Percentiles rank a stretch among this genome's conserved stretches.
These are phyloP conservation scores for Yponomeuta cagnagella DNA, from an alignment of 2,888 invertebrate genomes.

Conservation along the genomic window DNA sequence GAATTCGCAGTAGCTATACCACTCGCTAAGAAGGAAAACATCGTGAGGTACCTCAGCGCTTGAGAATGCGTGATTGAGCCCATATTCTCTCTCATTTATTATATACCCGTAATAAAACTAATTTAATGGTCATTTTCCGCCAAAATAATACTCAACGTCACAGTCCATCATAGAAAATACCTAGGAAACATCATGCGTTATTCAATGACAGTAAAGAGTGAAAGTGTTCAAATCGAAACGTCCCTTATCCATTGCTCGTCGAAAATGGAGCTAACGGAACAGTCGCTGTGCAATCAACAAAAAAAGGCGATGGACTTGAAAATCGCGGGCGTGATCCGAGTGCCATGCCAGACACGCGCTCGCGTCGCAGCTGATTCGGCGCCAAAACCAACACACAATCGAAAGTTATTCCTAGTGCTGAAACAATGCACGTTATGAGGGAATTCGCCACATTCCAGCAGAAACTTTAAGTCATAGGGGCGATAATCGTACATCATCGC, in stretches of 20 bases:
- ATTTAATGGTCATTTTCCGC: too few relatives aligned
- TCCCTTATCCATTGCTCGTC: neutral
- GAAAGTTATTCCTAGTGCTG: constrained; percentile 68
- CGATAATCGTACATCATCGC: neutral
- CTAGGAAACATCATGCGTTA: neutral
- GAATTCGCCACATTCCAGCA: neutral
- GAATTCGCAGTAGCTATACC: too few relatives aligned
- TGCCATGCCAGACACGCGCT: neutral
- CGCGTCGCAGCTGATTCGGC: neutral
- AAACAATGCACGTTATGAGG: constrained; percentile 20
- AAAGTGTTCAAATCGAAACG: neutral
- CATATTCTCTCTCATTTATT: too few relatives aligned
- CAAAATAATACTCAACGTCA: too few relatives aligned
- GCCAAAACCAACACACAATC: constrained; percentile 54
- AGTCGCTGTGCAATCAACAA: neutral
- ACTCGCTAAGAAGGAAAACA: too few relatives aligned
- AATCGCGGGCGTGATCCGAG: neutral
- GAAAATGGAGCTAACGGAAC: neutral
- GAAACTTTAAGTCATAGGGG: neutral
- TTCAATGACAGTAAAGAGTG: neutral
- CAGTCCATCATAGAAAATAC: neutral
- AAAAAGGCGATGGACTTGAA: neutral
- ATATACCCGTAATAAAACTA: too few relatives aligned
- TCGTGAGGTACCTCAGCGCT: too few relatives aligned
- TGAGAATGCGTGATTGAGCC: too few relatives aligned